Evolutionary conservation across 1,140 invertebrate species (phyloP), one percentile per base, ranked within the genome.

Genomic region (Cotesia glomerata): DNA sequence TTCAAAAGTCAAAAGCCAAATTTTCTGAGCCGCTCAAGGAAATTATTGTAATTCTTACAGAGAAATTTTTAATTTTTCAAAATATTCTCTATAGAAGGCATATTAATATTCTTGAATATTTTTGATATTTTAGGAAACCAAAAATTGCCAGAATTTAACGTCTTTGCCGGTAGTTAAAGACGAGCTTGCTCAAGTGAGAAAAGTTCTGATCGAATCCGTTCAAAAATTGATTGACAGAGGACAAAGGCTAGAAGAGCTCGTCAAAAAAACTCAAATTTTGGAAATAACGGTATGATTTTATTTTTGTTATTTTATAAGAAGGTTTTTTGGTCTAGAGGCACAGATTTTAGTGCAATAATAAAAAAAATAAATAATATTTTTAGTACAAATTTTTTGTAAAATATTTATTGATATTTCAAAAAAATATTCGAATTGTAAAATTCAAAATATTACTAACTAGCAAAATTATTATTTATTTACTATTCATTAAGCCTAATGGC

Each of bases 181-280:
- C 5, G 80, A 84, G 59, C 69, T 83, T 39, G 68, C 63, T 5
- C 77, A 83, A 51, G 69, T 81, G 32, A 71, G 80, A 36, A 66
- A 64, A n/a, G 56, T 77, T 4, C 63, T 84, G 13, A 78, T 84
- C 78, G 79, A 79, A 14, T 78, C 76, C 0, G 75, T 84, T 0
- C 76, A 82, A 45, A 81, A 81, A 32, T 63, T 84, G 13, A 80
- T 84, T 16, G 81, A 84, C 51, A 77, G 80, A 13, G 82, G 80
- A n/a, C 76, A 84, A 49, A 80, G 54, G 51, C 71, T 83, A 14
- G 83, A 84, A 5, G 83, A 83, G n/a, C 67, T 84, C 0, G 74
- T 81, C 0, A 76, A 71, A 61, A 84, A 84, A 63, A 80, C 82
- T 1, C 76, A 83, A 58, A 76, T 72, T 5, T 72, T 83, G 35